Base-by-base conservation (phyloP, 2,888 invertebrate genomes). In the Phlogophora meticulosa region DNA sequence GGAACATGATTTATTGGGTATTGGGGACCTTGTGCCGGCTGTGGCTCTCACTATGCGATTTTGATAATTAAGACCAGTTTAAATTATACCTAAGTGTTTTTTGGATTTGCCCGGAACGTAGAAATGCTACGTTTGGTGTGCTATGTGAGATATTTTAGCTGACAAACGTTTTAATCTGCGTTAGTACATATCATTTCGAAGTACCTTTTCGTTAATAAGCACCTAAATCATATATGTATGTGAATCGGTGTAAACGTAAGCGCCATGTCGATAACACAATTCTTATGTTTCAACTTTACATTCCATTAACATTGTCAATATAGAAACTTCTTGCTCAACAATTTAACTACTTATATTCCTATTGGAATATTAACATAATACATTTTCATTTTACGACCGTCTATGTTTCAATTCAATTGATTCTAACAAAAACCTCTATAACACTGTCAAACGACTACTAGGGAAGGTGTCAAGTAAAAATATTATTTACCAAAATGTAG, bases 381-480 rank as follows among this genome's bases (percentile, higher is more conserved):
- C 56, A 69, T 63, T 66, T 32, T 53, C 7, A 67, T 68, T 76
- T 64, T 64, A 71, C 51, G 49, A 71, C 15, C 24, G 46, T 48
- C 60, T 65, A 76, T 55, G 65, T 77, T 76, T 77, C 60, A 68
- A 74, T 76, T 77, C 60, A 68, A 74, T 71, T 49, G 24, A 51
- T 70, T 48, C 22, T 71, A 83, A 87, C 68, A 72, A 65, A 72
- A 72, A 85, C 74, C 63, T 56, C 45, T 68, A 81, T 87, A 82
- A 82, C 73, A 83, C 78, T 84, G 80, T 76, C 79, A 65, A 76
- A 78, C 70, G 83, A 85, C 88, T 88, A 88, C 89, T 84, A 86
- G 74, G 81, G 88, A 89, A 88, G 87, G 88, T 87, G 88, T 88
- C 87, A 85, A 84, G 83, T 85, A 80, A 87, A 85, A 87, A 87